Evolutionary conservation across 2,113 vertebrate species (phyloP).

Genomic region (Orthonyx spaldingii): DNA sequence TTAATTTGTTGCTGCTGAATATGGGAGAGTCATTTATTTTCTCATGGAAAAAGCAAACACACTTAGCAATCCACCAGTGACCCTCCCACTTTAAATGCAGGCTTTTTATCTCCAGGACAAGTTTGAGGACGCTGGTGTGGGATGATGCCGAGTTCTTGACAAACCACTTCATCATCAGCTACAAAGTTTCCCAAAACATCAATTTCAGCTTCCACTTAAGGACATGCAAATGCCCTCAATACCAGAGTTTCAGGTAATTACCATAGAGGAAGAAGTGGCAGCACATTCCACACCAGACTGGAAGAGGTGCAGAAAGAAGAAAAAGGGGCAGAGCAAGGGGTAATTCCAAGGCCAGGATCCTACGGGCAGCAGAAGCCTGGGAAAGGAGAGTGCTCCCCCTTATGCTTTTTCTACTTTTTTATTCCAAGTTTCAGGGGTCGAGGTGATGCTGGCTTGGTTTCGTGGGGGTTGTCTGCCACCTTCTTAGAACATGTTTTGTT

Average conservation of each 20-base stretch:
- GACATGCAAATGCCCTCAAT: background rate
- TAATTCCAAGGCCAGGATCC: background rate
- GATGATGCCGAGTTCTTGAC: background rate
- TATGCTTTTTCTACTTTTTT: background rate
- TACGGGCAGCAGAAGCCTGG: background rate
- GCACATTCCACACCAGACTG: background rate
- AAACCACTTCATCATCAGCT: background rate
- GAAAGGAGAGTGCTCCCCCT: background rate
- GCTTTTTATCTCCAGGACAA: background rate
- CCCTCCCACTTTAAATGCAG: conserved; percentile 21
- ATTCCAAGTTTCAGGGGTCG: background rate
- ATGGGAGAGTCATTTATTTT: background rate
- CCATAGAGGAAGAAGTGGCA: background rate
- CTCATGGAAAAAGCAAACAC: background rate
- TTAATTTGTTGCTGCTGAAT: background rate
- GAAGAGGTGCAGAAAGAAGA: background rate
- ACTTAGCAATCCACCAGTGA: background rate
- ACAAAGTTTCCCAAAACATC: background rate
- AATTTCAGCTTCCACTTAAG: background rate
- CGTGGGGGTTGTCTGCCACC: background rate
- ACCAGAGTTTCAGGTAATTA: background rate
- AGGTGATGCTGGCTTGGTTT: background rate
- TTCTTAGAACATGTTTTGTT: background rate
- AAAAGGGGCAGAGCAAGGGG: background rate
- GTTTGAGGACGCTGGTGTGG: background rate